Evolutionary conservation across 2,113 vertebrate species (phyloP).

Genomic region (Hemibagrus wyckioides): DNA sequence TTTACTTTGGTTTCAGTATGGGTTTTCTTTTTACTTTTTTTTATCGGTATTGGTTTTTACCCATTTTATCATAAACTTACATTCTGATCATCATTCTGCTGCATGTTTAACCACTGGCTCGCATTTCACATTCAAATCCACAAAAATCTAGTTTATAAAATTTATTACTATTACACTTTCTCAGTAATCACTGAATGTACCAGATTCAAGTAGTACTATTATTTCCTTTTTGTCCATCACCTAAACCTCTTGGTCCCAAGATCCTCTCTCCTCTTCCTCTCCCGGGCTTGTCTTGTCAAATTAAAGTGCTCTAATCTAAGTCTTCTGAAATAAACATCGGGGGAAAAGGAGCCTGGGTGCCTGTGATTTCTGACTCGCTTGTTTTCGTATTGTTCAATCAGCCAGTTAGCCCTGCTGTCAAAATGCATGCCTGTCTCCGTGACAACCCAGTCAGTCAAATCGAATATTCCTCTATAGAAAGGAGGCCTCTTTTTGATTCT

Average conservation of each 20-base stretch:
- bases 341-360: constrained; percentile 43
- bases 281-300: constrained; percentile 47
- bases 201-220: neutral
- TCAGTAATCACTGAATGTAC: neutral
- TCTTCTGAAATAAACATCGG: constrained; percentile 64
- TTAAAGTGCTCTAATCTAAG: constrained; percentile 56
- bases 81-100: neutral
- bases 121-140: neutral
- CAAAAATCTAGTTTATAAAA: neutral
- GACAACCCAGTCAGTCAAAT: constrained; percentile 55
- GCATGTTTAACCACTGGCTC: neutral
- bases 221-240: neutral
- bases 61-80: neutral
- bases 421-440: constrained; percentile 57
- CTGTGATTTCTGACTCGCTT: constrained; percentile 64
- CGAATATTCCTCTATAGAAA: constrained; percentile 51
- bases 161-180: neutral
- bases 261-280: constrained; percentile 13
- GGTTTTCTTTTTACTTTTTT: neutral
- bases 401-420: constrained; percentile 63
- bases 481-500: constrained; percentile 52
- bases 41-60: neutral
- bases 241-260: neutral
- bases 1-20: neutral
- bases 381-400: constrained; percentile 68